Evolutionary conservation across 2,797 vertebrate genomes (phyloP), one percentile per base, ranked within the genome.

Genomic region (Enteromius anoplus): DNA sequence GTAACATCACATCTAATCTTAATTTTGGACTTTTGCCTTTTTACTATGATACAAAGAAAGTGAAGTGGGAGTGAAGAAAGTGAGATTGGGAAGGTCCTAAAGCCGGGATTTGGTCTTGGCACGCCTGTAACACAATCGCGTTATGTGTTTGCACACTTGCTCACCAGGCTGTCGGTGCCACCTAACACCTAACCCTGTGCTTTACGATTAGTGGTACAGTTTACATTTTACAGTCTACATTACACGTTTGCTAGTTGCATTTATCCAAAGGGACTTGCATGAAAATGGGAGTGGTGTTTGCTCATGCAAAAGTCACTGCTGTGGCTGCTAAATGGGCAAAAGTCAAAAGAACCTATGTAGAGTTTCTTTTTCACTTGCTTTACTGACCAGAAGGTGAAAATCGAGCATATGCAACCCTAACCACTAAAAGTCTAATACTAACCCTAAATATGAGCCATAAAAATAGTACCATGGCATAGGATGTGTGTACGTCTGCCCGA

Each of bases 401-500:
- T 66, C 64, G 37, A 21, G 8, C 32, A 66, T 37, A 17, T 17
- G 1, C 8, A 37, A 66, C 64, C 17, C 7, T 21, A 32, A 19
- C 32, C 32, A 26, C 64, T 66, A 37, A 37, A 66, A 21, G 64
- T 21, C 19, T 37, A 37, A 37, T 37, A 19, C 17, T 66, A 21
- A 66, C 64, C 3, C 29, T 10, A 37, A 23, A 40, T 12, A 65
- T 45, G 40, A 45, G 15, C 10, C 34, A 1, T 10, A 1, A 19
- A 29, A 40, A 29, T 42, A 60, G n/a, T 8, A 0, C 11, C 9
- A 10, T 2, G 37, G 3, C 15, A 42, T 0, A 1, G 12, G 29
- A 32, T 42, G 75, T 78, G 60, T 66, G 42, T 58, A 11, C 3
- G 0, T 58, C 34, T 60, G 73, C 66, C 65, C 19, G 76, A 77